Percentiles rank a stretch among this genome's conserved stretches.
Evolutionary conservation across 2,797 vertebrate species (phyloP).

Genomic region (Staurois parvus): DNA sequence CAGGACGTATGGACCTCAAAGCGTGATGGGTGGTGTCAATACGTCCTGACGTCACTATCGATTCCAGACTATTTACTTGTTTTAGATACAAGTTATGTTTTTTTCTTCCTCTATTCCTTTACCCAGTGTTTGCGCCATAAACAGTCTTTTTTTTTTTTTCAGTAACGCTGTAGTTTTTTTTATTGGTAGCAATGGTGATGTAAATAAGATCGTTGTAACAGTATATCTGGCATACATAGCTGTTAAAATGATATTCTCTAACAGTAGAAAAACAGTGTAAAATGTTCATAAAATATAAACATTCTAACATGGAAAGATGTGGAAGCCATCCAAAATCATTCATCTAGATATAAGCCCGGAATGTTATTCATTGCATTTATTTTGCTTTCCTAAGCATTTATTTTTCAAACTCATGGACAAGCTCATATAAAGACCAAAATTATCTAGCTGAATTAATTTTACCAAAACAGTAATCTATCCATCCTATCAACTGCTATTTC

Average conservation of each 20-base stretch:
- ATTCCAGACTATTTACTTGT: no score
- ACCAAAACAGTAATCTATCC: constrained; percentile 36
- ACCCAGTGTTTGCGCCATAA: no score
- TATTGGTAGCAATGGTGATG: no score
- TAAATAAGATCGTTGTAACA: neutral
- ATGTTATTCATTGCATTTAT: constrained; percentile 14
- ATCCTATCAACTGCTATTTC: constrained; percentile 24
- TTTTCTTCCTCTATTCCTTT: no score
- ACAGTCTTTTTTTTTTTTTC: no score
- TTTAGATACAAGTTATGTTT: no score
- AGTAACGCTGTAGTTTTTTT: no score
- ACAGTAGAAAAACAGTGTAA: neutral
- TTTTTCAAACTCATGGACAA: constrained; percentile 24
- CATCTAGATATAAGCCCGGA: neutral
- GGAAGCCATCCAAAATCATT: constrained; percentile 13
- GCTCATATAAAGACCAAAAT: constrained; percentile 7
- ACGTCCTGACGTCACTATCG: no score
- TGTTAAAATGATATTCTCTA: neutral
- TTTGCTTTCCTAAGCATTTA: constrained; percentile 16
- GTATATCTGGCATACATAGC: neutral
- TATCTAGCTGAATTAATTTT: constrained; percentile 18
- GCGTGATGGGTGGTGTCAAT: no score
- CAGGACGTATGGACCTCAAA: no score
- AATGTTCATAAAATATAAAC: constrained; percentile 7
- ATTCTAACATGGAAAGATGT: constrained; percentile 14